Conservation (phyloP, 2,888 invertebrate species). For the Pteria penguin region DNA sequence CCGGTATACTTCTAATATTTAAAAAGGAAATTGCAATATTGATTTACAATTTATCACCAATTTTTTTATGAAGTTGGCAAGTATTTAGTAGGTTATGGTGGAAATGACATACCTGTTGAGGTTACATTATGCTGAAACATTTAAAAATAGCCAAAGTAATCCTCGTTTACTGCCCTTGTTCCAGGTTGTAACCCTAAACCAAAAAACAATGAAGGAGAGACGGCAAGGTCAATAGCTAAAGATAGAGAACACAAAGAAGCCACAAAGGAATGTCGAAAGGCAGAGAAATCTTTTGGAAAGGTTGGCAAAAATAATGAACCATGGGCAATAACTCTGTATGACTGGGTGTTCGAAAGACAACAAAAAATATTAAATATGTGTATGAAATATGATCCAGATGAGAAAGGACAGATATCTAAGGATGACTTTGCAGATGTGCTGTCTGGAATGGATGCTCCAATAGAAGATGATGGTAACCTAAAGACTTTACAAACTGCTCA, state of each 20-base stretch:
- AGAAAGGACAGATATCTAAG: slow-evolving; percentile 66
- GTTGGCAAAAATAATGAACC: slow-evolving; percentile 77
- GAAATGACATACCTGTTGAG: no score
- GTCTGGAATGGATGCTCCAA: slow-evolving; percentile 70
- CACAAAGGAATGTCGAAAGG: slow-evolving; percentile 78
- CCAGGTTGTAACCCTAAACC: slow-evolving; percentile 80
- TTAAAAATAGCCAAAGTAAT: no score
- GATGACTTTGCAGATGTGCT: slow-evolving; percentile 75
- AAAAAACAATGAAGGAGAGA: slow-evolving; percentile 78
- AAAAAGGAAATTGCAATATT: no score
- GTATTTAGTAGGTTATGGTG: no score
- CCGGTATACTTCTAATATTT: no score
- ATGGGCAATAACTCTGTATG: slow-evolving; percentile 77
- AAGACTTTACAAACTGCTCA: slow-evolving; percentile 67
- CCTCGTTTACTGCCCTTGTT: no score
- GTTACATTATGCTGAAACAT: no score
- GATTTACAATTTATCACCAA: no score
- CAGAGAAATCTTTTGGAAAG: slow-evolving; percentile 79
- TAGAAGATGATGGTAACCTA: slow-evolving; percentile 73
- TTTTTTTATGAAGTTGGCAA: no score
- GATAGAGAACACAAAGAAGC: slow-evolving; percentile 78
- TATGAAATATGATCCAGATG: slow-evolving; percentile 75
- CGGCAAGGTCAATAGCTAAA: slow-evolving; percentile 77
- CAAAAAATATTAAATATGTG: slow-evolving; percentile 70
- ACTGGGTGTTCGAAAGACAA: slow-evolving; percentile 73